Evolutionary conservation across 2,888 invertebrate species (phyloP).

Genomic region (Dolichopus griseipennis): DNA sequence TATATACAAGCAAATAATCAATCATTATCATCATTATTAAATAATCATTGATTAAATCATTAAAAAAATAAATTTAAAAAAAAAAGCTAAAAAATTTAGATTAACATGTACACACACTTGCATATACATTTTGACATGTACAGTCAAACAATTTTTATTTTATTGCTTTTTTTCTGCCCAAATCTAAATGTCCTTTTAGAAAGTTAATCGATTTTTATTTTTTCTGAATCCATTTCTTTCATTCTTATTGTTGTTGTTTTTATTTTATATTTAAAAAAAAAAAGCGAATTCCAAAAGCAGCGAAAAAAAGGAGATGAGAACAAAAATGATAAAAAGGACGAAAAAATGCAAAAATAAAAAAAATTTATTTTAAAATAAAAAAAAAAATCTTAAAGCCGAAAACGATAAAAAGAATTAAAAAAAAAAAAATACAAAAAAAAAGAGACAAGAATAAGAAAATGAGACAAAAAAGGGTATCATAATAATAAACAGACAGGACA

Average conservation of each 20-base stretch:
- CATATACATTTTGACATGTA: too few relatives aligned
- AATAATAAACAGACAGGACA: slow-evolving; percentile 3
- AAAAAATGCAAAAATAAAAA: neutral
- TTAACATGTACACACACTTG: too few relatives aligned
- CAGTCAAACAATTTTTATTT: too few relatives aligned
- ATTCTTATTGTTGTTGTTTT: too few relatives aligned
- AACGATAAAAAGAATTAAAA: slow-evolving; percentile 1
- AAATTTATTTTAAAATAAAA: neutral
- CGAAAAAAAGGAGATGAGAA: too few relatives aligned
- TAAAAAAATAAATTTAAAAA: neutral
- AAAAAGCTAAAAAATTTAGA: neutral
- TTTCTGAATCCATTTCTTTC: neutral
- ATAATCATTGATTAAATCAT: neutral
- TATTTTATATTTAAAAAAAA: neutral
- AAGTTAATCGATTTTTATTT: neutral
- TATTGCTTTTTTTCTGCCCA: too few relatives aligned
- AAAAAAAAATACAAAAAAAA: neutral
- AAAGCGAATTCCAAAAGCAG: neutral
- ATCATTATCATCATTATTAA: too few relatives aligned
- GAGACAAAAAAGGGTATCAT: neutral
- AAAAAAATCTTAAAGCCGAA: neutral
- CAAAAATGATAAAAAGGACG: neutral
- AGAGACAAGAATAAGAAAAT: neutral
- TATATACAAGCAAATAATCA: too few relatives aligned
- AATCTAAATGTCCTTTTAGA: neutral